Base-by-base conservation (phyloP, 2,113 vertebrate genomes). In the Herpailurus yagouaroundi region DNA sequence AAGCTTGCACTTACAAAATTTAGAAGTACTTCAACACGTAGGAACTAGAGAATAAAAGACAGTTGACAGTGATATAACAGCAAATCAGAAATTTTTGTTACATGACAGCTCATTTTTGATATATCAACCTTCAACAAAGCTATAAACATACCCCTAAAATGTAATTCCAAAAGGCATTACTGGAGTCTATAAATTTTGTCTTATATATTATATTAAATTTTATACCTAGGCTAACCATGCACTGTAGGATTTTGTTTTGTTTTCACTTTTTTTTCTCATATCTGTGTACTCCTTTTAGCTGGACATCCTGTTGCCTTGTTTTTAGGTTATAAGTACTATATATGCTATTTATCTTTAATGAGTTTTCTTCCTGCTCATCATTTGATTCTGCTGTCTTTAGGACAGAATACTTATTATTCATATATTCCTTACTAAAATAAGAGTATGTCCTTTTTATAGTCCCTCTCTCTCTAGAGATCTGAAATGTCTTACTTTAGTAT, bases 351-450 rank as follows among this genome's bases (percentile, higher is more conserved):
- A 93, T 90, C 12, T 52, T 48, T 38, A 93, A 29, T 73, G 60
- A 21, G 31, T 82, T 76, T 92, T 84, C 55, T 87, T 94, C 36
- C 41, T 45, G 7, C 13, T 50, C 29, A 21, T 68, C 55, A 48
- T 80, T 95, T 64, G 36, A 5, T 81, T 84, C 16, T 93, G 25
- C 15, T 18, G 4, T 86, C 76, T 94, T 94, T 87, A 19, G 18
- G 52, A 41, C 6, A 64, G 33, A 60, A 21, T 90, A 41, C 33
- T 74, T 87, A 82, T 36, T 85, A 79, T 83, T 92, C n/a, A 84
- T 71, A 50, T 15, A 92, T 76, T 90, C 25, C 29, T 74, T 90
- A 29, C 31, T 87, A 96, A 96, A 88, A 76, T 45, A 57, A 31
- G 73, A 60, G 5, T 68, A 36, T 74, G n/a, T 94, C 5, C 27